phyloP scores from a whole-genome alignment of 2,888 invertebrate genomes.

The Phania funesta region DNA sequence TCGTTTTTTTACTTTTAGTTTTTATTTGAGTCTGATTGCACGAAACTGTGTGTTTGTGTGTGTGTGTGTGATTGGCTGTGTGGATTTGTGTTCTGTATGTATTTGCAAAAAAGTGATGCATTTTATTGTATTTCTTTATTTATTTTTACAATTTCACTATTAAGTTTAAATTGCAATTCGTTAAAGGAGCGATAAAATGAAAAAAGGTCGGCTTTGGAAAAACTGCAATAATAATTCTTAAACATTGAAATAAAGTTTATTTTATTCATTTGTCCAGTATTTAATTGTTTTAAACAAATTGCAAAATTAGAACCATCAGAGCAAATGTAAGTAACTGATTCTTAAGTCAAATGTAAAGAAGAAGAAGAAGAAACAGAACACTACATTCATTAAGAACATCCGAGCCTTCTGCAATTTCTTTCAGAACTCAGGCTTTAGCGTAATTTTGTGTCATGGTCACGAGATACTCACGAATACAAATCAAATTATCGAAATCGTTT shows the following conservation, averaged over 20 bases:
- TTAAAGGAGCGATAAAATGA: not conserved
- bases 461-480: no score
- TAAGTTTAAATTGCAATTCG: conserved; percentile 50
- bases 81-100: not conserved
- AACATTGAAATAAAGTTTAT: not conserved
- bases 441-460: no score
- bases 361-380: no score
- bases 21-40: not conserved
- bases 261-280: not conserved
- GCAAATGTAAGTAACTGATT: no score
- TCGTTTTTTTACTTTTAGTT: conserved; percentile 23
- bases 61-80: not conserved
- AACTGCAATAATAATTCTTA: not conserved
- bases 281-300: not conserved
- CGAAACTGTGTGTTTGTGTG: not conserved
- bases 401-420: no score
- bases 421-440: no score
- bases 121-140: conserved; percentile 18
- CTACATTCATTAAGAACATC: no score
- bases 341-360: no score
- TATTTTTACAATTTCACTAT: conserved; percentile 22
- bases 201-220: not conserved
- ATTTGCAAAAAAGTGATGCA: conserved; percentile 31
- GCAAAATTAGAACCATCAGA: not conserved
- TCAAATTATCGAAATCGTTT: no score